Percentiles rank a stretch among this genome's conserved stretches.
phyloP scores from a whole-genome alignment of 2,797 vertebrate genomes.

The Lithobates sylvaticus region DNA sequence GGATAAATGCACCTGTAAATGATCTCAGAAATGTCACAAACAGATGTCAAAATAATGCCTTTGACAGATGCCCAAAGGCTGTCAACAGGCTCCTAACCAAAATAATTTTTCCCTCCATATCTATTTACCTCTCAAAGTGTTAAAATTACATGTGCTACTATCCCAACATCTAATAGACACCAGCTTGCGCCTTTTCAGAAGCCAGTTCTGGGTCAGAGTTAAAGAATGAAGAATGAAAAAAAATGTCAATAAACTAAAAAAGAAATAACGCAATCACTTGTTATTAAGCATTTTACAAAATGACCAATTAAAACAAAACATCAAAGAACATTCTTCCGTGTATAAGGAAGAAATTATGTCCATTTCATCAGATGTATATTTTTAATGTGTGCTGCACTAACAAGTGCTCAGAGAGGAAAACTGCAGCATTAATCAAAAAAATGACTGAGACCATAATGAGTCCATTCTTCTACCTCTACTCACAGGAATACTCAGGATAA shows the following conservation, averaged over 20 bases:
- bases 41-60: too few species aligned
- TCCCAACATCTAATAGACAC: too few species aligned
- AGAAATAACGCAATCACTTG: not conserved
- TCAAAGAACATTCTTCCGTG: not conserved
- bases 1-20: too few species aligned
- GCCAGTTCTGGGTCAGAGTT: too few species aligned
- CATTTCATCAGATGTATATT: constrained; percentile 21
- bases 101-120: too few species aligned
- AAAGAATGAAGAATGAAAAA: not conserved
- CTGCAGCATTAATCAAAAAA: constrained; percentile 15
- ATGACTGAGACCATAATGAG: constrained; percentile 15
- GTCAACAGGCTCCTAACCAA: too few species aligned
- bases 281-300: not conserved
- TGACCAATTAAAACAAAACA: not conserved
- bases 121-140: too few species aligned
- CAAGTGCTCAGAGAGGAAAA: not conserved
- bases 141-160: too few species aligned
- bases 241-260: not conserved
- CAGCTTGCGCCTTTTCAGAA: too few species aligned
- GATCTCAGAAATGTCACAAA: too few species aligned
- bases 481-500: not conserved
- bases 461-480: not conserved
- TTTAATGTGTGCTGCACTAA: constrained; percentile 13
- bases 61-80: too few species aligned
- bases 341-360: constrained; percentile 19